Conservation (phyloP, 1,140 invertebrate species). For the Oncopodura yosiiana region DNA sequence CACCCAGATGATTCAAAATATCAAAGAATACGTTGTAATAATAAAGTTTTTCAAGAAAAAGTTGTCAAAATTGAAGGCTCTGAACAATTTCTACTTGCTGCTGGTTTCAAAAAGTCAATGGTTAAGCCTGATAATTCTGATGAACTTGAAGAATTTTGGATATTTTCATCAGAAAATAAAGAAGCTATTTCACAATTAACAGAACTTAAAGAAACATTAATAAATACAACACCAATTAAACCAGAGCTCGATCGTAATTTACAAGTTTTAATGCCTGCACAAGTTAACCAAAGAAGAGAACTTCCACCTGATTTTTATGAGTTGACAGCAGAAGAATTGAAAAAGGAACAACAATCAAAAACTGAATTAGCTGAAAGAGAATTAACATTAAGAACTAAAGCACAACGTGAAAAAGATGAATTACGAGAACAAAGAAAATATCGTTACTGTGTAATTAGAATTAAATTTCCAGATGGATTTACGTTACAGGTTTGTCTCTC, state of each 20-base stretch:
- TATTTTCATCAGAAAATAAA: constrained; percentile 29
- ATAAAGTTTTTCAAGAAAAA: constrained; percentile 68
- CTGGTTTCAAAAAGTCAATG: constrained; percentile 60
- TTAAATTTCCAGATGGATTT: constrained; percentile 78
- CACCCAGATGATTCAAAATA: constrained; percentile 81
- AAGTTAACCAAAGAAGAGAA: constrained; percentile 54
- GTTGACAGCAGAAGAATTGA: constrained; percentile 67
- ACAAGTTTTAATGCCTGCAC: constrained; percentile 69
- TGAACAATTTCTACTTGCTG: constrained; percentile 68
- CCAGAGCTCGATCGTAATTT: constrained; percentile 74
- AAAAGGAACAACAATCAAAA: constrained; percentile 68
- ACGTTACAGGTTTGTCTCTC: constrained; percentile 56
- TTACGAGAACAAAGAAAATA: constrained; percentile 66
- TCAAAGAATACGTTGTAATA: constrained; percentile 75
- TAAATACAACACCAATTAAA: constrained; percentile 65
- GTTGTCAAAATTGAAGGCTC: constrained; percentile 68
- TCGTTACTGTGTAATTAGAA: constrained; percentile 68
- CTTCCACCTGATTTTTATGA: constrained; percentile 75
- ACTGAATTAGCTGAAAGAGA: constrained; percentile 66
- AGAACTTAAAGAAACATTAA: constrained; percentile 45
- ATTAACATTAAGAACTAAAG: constrained; percentile 76
- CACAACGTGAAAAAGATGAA: constrained; percentile 82
- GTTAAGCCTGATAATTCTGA: constrained; percentile 44
- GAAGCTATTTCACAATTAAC: neutral
- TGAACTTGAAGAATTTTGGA: constrained; percentile 37